Conservation (phyloP, 2,888 invertebrate genomes). For the Erannis defoliaria region DNA sequence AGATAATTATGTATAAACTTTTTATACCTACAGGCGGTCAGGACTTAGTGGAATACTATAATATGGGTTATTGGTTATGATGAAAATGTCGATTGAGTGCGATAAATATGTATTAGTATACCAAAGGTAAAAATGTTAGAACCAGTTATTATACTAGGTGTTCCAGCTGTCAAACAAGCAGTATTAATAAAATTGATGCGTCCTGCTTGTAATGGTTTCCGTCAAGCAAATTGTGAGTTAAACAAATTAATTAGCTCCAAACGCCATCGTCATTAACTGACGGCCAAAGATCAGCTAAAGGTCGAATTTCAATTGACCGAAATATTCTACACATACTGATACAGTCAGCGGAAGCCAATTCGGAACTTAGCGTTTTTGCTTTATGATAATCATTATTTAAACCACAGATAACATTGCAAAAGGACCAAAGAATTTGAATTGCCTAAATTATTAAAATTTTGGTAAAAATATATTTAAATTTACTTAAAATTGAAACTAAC, state of each 20-base stretch:
- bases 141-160: conserved; percentile 48
- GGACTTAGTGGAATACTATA: too few species aligned
- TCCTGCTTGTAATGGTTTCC: conserved; percentile 70
- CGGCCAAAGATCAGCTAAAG: conserved; percentile 37
- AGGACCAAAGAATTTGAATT: too few species aligned
- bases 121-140: conserved; percentile 18
- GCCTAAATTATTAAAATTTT: too few species aligned
- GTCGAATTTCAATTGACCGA: conserved; percentile 26
- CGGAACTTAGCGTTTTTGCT: too few species aligned
- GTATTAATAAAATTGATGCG: conserved; percentile 66
- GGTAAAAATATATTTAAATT: too few species aligned
- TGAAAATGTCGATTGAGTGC: too few species aligned
- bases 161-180: conserved; percentile 53
- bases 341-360: neutral
- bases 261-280: conserved; percentile 37
- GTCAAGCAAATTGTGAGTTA: conserved; percentile 58
- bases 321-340: conserved; percentile 12
- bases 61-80: too few species aligned
- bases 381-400: too few species aligned
- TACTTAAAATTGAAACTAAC: too few species aligned
- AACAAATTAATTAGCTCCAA: conserved; percentile 58
- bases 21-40: too few species aligned
- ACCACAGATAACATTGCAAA: too few species aligned
- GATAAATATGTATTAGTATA: neutral
- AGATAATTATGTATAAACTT: too few species aligned